These are phyloP conservation scores for Vulpes vulpes DNA, from an alignment of 2,113 vertebrate species.

Conservation along the genomic window DNA sequence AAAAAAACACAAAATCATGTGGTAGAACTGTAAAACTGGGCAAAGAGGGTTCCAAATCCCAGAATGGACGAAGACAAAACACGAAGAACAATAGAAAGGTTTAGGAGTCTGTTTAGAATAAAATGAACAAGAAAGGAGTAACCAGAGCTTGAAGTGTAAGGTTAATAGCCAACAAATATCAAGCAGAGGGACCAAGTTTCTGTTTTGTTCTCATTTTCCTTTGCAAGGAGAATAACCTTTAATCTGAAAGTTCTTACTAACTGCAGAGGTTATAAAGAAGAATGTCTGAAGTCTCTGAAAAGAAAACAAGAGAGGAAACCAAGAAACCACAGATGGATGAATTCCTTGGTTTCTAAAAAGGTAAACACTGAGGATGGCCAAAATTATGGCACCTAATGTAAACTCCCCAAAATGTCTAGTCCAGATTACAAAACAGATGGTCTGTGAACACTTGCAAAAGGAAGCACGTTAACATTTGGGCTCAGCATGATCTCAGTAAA, in stretches of 20 bases:
- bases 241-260: not conserved
- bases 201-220: not conserved
- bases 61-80: not conserved
- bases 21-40: not conserved
- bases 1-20: not conserved
- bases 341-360: slow-evolving; percentile 52
- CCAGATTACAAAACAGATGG: slow-evolving; percentile 68
- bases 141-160: not conserved
- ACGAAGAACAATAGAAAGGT: not conserved
- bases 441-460: slow-evolving; percentile 28
- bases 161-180: not conserved
- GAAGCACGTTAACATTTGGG: slow-evolving; percentile 38
- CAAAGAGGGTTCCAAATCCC: not conserved
- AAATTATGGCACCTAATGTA: slow-evolving; percentile 46
- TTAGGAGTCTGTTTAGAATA: not conserved
- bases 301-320: not conserved
- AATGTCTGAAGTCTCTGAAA: slow-evolving; percentile 22
- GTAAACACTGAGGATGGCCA: slow-evolving; percentile 33
- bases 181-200: not conserved
- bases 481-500: slow-evolving; percentile 63
- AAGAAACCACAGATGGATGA: not conserved
- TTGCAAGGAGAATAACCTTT: not conserved
- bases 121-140: not conserved
- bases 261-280: not conserved
- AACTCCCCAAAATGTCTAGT: slow-evolving; percentile 32